Base-by-base conservation (phyloP, 2,797 vertebrate species). In the Delichon dasypus region DNA sequence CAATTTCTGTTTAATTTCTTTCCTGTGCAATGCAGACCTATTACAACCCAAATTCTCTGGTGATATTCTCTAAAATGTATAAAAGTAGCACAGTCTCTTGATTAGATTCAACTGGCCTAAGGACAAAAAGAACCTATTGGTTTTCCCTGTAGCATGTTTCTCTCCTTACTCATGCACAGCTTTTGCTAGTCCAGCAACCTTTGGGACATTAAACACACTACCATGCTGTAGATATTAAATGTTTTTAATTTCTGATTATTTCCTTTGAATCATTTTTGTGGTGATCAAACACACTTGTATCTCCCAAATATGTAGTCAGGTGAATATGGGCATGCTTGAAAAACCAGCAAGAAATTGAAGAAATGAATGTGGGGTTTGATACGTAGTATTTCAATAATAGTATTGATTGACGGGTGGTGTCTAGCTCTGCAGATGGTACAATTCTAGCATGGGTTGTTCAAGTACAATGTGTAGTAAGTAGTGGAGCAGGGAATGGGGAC, bases 31-130 rank as follows among this genome's bases (percentile, higher is more conserved):
- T 22, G 50, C 19, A 70, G 82, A 88, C 84, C 50, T 89, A 55
- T 93, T 64, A 79, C 27, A 89, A 71, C 26, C 83, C 83, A 88
- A 90, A 95, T 95, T 94, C 74, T 95, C 87, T 91, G 45, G 66
- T 81, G 73, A 74, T 81, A 76, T 30, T 66, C 54, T 90, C 88
- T 66, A 83, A 94, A 92, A 95, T 85, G 88, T 85, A 55, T 22
- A 93, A 91, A 96, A 94, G 72, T 89, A 94, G n/a, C 68, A 83
- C 66, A 90, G 29, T 64, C 7, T 79, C n/a, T 93, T 96, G 87
- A 97, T 97, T 96, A 95, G 77, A 95, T 96, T 90, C 44, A 45
- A 53, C 32, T 89, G 57, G 67, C 68, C 72, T 93, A 75, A 91
- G 80, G 86, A 92, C 68, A 93, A 87, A 96, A 95, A 86, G 40